These are phyloP conservation scores for Tethea ocularis DNA, from an alignment of 2,888 invertebrate species.

Conservation along the genomic window DNA sequence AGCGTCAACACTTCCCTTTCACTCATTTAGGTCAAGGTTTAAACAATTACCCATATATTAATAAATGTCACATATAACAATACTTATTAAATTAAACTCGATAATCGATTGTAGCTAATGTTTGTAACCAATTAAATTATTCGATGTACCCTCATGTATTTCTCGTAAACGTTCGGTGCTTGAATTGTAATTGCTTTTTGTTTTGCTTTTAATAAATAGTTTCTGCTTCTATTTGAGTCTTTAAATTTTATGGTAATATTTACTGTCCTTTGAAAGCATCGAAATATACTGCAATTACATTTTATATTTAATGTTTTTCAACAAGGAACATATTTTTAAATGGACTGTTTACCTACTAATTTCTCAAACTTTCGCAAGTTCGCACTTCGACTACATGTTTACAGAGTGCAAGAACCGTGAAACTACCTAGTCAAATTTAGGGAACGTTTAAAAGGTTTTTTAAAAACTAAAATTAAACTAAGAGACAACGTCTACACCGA, in stretches of 20 bases:
- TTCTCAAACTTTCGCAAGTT: no score
- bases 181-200: slow-evolving; percentile 30
- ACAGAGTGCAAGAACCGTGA: background rate
- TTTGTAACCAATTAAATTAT: slow-evolving; percentile 20
- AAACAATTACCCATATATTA: slow-evolving; percentile 24
- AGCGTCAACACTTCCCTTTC: slow-evolving; percentile 42
- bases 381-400: no score
- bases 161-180: slow-evolving; percentile 19
- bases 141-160: slow-evolving; percentile 28
- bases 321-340: no score
- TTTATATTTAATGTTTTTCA: no score
- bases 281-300: no score
- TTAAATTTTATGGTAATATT: slow-evolving; percentile 16
- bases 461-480: no score
- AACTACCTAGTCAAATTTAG: no score
- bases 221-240: slow-evolving; percentile 36
- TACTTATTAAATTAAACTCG: slow-evolving; percentile 24
- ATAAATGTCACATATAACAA: slow-evolving; percentile 31
- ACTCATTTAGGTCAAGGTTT: slow-evolving; percentile 36
- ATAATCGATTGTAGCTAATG: slow-evolving; percentile 16
- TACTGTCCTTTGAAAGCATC: background rate
- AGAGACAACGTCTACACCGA: no score
- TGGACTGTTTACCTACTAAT: no score
- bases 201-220: slow-evolving; percentile 40
- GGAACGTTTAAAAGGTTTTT: no score